Evolutionary conservation across 2,113 vertebrate genomes (phyloP), one percentile per base, ranked within the genome.

Genomic region (Ancistrus triradiatus): DNA sequence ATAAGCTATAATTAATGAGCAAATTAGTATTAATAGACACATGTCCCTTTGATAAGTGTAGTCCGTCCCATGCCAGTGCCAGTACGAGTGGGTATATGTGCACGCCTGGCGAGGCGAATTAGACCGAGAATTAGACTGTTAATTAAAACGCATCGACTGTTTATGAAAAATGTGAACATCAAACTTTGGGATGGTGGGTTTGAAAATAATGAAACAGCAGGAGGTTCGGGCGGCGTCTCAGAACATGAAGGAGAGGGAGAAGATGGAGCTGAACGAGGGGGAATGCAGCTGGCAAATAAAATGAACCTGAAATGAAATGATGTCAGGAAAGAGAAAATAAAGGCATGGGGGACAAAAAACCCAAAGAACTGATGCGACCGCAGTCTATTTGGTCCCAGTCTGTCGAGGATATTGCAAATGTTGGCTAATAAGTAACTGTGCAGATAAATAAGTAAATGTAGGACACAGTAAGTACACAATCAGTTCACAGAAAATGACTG

Each of bases 151-250:
- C 51, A 10, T 9, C 38, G 52, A 66, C 48, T 57, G 63, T 57
- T 58, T 38, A 49, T 64, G 59, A 62, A 53, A 43, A 59, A 42
- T 24, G 40, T 63, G 53, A 63, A 68, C 58, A 62, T 49, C 64
- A 51, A 71, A 67, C 55, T 25, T 75, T 66, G 44, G 37, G 69
- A 66, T 67, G 61, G 59, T 19, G 13, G 27, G 42, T 62, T 67
- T 73, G 67, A 66, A 76, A 70, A 42, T 63, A 47, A 63, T 73
- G 59, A 73, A 27, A 13, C 13, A 19, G 63, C 56, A 59, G 55
- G 47, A 35, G 17, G 58, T 43, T 40, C 28, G 33, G 14, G 24
- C 43, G 11, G 47, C 21, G 17, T 4, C 10, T 37, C 60, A 60
- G 44, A 46, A 15, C 27, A 51, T 27, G 9, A 35, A 50, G 11